Percentiles rank a stretch among this genome's conserved stretches.
These are phyloP conservation scores for Poeciliopsis paucimaculata DNA, from an alignment of 2,797 vertebrate species.

Conservation along the genomic window DNA sequence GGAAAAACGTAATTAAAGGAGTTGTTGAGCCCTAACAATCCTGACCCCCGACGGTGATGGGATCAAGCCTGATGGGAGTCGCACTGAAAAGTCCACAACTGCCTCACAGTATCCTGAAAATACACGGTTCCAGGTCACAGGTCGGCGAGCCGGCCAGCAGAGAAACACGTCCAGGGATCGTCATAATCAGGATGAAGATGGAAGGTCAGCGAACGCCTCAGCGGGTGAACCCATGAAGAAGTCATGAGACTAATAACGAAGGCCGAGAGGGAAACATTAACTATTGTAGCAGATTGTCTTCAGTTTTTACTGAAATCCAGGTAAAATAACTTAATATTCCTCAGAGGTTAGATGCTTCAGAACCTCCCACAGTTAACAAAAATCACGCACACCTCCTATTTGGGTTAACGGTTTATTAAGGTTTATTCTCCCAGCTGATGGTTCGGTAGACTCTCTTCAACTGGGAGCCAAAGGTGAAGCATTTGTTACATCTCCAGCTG, in stretches of 20 bases:
- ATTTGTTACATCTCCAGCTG: no score
- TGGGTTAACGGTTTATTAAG: neutral
- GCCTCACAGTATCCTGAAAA: slow-evolving; percentile 37
- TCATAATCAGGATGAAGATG: slow-evolving; percentile 25
- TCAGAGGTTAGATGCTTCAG: slow-evolving; percentile 4
- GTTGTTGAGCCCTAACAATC: slow-evolving; percentile 54
- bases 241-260: slow-evolving; percentile 34
- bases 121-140: slow-evolving; percentile 27
- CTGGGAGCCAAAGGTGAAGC: no score
- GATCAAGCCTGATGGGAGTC: slow-evolving; percentile 51
- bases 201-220: slow-evolving; percentile 22
- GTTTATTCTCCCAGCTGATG: no score
- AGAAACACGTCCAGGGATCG: slow-evolving; percentile 25
- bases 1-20: slow-evolving; percentile 66
- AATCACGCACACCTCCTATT: slow-evolving; percentile 4
- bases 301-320: slow-evolving; percentile 12
- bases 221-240: slow-evolving; percentile 7
- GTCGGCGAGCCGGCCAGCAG: slow-evolving; percentile 32
- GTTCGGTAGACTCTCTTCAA: no score
- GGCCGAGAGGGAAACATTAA: slow-evolving; percentile 20
- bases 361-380: neutral
- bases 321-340: slow-evolving; percentile 4
- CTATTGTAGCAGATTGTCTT: slow-evolving; percentile 42
- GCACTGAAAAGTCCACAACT: slow-evolving; percentile 32
- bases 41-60: slow-evolving; percentile 28